phyloP scores from a whole-genome alignment of 2,113 vertebrate genomes.

The Hucho hucho region DNA sequence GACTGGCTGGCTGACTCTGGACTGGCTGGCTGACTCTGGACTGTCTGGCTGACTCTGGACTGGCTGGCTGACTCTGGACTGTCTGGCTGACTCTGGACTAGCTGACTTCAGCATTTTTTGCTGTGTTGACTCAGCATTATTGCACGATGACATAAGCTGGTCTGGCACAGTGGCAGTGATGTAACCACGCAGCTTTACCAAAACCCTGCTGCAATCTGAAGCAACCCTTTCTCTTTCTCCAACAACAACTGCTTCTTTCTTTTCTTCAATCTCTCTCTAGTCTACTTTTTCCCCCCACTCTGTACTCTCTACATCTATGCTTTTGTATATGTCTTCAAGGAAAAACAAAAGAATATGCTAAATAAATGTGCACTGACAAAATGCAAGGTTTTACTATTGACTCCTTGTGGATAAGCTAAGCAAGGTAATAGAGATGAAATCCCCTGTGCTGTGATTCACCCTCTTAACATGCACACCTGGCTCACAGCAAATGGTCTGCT shows the following conservation, averaged over 20 bases:
- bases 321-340: too few relatives aligned
- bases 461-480: background rate
- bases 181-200: background rate
- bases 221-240: background rate
- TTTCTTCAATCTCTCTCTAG: background rate
- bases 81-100: too few relatives aligned
- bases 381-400: too few relatives aligned
- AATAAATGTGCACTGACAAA: too few relatives aligned
- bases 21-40: too few relatives aligned
- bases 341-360: too few relatives aligned
- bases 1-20: too few relatives aligned
- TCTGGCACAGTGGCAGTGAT: slow-evolving; percentile 15
- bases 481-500: background rate
- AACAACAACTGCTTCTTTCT: background rate
- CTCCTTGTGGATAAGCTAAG: background rate
- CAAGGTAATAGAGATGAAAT: background rate
- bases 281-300: too few relatives aligned
- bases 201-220: background rate
- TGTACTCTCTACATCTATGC: too few relatives aligned
- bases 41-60: too few relatives aligned
- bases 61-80: too few relatives aligned
- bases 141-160: slow-evolving; percentile 23
- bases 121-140: slow-evolving; percentile 19
- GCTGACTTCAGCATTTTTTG: too few relatives aligned
- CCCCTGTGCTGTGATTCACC: background rate